A percentile compares a stretch with the other conserved stretches of the same genome.
These are phyloP conservation scores for Aleadryas rufinucha DNA, from an alignment of 2,113 vertebrate species.

Conservation along the genomic window DNA sequence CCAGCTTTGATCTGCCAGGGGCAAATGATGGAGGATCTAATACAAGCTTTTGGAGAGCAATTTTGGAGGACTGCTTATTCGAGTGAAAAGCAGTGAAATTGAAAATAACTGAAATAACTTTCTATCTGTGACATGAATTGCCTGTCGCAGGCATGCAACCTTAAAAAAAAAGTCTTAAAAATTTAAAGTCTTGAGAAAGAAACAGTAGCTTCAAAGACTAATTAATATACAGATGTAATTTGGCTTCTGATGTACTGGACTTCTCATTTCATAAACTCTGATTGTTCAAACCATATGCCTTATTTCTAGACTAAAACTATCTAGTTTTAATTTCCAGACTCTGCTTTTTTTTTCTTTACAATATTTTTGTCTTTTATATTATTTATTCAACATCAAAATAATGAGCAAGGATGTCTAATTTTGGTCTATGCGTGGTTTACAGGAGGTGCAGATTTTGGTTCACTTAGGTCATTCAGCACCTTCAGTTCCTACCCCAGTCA, in stretches of 20 bases:
- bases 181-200: not conserved
- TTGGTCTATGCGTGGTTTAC: not conserved
- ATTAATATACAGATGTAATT: not conserved
- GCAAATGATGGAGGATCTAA: not conserved
- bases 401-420: not conserved
- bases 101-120: constrained; percentile 1
- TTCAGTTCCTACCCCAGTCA: not conserved
- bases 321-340: not conserved
- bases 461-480: not conserved
- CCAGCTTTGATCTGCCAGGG: not conserved
- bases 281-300: not conserved
- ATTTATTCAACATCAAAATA: not conserved
- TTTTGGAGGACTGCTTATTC: not conserved
- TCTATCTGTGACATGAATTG: not conserved
- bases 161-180: not conserved
- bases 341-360: not conserved
- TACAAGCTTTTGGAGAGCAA: not conserved
- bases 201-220: not conserved
- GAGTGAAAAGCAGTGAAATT: not conserved
- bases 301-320: not conserved
- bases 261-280: not conserved
- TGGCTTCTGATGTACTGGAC: not conserved
- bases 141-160: not conserved
- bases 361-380: not conserved
- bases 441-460: not conserved